Conservation (phyloP, 2,888 invertebrate species). For the Lycaena phlaeas region DNA sequence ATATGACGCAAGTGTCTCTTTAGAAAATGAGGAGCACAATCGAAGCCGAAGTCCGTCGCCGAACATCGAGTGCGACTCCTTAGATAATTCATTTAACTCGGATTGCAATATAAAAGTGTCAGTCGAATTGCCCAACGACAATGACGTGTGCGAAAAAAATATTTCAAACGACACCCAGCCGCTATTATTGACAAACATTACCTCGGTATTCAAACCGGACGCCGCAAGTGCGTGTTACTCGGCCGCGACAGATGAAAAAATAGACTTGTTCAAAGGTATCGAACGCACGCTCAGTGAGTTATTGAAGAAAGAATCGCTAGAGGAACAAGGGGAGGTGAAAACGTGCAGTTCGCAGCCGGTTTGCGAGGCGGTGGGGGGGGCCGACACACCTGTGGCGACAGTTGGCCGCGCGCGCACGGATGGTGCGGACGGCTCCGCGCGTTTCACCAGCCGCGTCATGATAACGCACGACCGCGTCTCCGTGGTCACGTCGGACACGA, state of each 20-base stretch:
- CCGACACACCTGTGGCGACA: conserved; percentile 67
- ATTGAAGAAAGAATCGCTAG: conserved; percentile 69
- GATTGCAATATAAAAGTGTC: conserved; percentile 53
- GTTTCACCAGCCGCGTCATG: conserved; percentile 92
- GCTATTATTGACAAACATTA: conserved; percentile 36
- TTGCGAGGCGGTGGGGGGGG: conserved; percentile 59
- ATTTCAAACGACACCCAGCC: conserved; percentile 31
- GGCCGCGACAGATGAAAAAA: conserved; percentile 40
- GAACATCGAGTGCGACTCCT: conserved; percentile 49
- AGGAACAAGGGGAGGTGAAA: conserved; percentile 64
- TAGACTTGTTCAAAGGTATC: conserved; percentile 68
- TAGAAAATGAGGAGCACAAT: conserved; percentile 40
- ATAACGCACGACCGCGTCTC: conserved; percentile 87
- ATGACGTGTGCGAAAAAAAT: conserved; percentile 26
- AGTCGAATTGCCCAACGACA: conserved; percentile 40
- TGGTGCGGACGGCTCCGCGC: conserved; percentile 74
- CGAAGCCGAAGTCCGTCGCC: conserved; percentile 44
- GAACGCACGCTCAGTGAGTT: conserved; percentile 69
- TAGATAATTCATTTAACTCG: conserved; percentile 37
- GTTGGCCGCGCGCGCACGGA: conserved; percentile 70
- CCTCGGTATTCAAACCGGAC: conserved; percentile 41
- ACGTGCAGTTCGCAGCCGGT: conserved; percentile 56
- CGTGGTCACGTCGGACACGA: conserved; percentile 83
- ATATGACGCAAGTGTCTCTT: conserved; percentile 36
- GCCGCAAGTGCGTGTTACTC: conserved; percentile 29